Evolutionary conservation across 2,888 invertebrate species (phyloP).

Genomic region (Andrena haemorrhoa): DNA sequence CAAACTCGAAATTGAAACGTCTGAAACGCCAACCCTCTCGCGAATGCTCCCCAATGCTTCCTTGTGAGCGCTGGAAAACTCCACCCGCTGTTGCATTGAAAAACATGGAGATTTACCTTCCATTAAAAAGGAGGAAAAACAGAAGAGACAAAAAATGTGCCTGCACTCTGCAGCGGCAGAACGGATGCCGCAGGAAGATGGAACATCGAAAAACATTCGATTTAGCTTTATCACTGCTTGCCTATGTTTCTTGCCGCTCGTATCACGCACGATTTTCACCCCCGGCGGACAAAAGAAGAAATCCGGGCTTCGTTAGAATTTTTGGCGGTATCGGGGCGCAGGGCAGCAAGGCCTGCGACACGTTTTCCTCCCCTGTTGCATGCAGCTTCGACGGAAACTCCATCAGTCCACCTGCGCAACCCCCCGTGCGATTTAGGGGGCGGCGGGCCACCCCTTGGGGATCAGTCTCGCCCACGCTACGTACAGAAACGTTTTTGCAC

Average conservation of each 20-base stretch:
- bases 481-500: constrained; percentile 28
- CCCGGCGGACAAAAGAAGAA: not conserved
- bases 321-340: not conserved
- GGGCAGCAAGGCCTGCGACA: not conserved
- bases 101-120: not conserved
- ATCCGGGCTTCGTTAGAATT: not conserved
- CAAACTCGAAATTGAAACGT: not conserved
- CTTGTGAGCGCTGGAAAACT: not conserved
- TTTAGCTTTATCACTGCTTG: not conserved
- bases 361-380: not conserved
- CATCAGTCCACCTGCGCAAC: not conserved
- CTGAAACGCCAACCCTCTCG: not conserved
- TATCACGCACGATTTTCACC: not conserved
- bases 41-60: not conserved
- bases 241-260: not conserved
- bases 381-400: constrained; percentile 37
- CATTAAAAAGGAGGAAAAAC: not conserved
- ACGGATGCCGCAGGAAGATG: not conserved
- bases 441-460: not conserved
- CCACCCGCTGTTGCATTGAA: not conserved
- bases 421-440: constrained; percentile 20
- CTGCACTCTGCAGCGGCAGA: not conserved
- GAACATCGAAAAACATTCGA: constrained; percentile 8
- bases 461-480: constrained; percentile 19
- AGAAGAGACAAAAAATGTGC: not conserved